These are phyloP conservation scores for Plusia festucae DNA, from an alignment of 2,888 invertebrate genomes.

Conservation along the genomic window DNA sequence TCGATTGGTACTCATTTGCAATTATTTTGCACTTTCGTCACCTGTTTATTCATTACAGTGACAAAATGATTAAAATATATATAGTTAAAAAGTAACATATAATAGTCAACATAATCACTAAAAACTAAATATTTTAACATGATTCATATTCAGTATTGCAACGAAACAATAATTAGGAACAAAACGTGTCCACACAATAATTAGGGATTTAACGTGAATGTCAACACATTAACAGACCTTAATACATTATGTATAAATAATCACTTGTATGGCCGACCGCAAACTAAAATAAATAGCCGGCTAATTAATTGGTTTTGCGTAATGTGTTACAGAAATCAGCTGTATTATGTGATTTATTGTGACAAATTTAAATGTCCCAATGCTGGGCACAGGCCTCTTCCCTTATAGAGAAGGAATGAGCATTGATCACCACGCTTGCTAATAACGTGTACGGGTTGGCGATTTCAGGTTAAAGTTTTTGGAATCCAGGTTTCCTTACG, in stretches of 20 bases:
- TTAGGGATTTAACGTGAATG: not conserved
- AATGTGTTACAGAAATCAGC: conserved; percentile 1
- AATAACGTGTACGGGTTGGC: too few relatives aligned
- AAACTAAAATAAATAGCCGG: not conserved
- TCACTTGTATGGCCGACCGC: not conserved
- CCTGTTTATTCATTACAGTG: too few relatives aligned
- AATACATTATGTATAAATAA: not conserved
- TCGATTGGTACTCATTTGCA: too few relatives aligned
- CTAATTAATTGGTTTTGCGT: not conserved
- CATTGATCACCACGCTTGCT: too few relatives aligned
- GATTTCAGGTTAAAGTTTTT: too few relatives aligned
- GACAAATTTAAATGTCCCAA: not conserved
- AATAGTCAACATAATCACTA: not conserved
- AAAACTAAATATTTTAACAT: not conserved
- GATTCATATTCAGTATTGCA: not conserved
- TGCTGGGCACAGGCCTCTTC: too few relatives aligned
- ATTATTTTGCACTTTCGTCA: not conserved
- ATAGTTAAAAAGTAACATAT: too few relatives aligned
- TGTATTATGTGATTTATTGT: not conserved
- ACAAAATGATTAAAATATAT: too few relatives aligned
- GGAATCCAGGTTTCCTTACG: too few relatives aligned
- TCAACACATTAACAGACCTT: not conserved
- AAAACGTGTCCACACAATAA: not conserved
- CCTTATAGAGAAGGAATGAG: too few relatives aligned
- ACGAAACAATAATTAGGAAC: not conserved